Base-by-base conservation (phyloP, 1,140 invertebrate genomes). In the Lepidurus arcticus region DNA sequence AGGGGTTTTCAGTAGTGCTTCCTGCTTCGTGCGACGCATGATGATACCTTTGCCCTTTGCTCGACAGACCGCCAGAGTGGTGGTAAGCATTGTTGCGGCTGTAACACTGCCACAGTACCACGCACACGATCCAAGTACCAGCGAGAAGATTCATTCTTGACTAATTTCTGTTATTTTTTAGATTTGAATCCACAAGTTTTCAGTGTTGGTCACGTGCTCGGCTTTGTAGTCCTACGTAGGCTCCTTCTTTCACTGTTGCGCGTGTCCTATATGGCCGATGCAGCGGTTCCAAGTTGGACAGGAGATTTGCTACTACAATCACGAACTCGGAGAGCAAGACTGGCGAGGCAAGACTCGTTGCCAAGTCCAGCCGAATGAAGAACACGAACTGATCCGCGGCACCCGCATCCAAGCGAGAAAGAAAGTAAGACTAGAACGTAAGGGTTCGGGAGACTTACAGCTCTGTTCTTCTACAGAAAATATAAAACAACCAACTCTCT, bases 371-470 rank as follows among this genome's bases (percentile, higher is more conserved):
- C 53, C 53, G 53, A 65, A 65, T 65, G 53, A 65, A 65, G 53
- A 65, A 65, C 53, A 65, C 53, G 53, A 13, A 65, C 53, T 65
- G 53, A 65, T 65, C 53, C n/a, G 16, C 53, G 53, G 53, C 53
- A 21, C 53, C 53, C 53, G 53, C 53, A 65, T 65, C 53, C 53
- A 65, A 16, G 53, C 53, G 53, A 65, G 53, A 7, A 65, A 65
- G 53, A 65, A 65, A 65, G 53, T 65, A 13, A 65, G 53, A 65
- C 53, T 13, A 65, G 53, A 16, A 21, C 53, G 53, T 21, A 21
- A 65, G 53, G 21, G 53, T 65, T 65, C 13, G 53, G 3, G 53
- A 65, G 53, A 13, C 53, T 65, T 34, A 34, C 34, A 34, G 34
- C 34, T 34, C 34, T 34, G 34, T 34, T 34, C 16, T 65, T 21